A percentile compares a stretch with the other conserved stretches of the same genome.
phyloP scores from a whole-genome alignment of 2,113 vertebrate species.

The Atrichornis clamosus region DNA sequence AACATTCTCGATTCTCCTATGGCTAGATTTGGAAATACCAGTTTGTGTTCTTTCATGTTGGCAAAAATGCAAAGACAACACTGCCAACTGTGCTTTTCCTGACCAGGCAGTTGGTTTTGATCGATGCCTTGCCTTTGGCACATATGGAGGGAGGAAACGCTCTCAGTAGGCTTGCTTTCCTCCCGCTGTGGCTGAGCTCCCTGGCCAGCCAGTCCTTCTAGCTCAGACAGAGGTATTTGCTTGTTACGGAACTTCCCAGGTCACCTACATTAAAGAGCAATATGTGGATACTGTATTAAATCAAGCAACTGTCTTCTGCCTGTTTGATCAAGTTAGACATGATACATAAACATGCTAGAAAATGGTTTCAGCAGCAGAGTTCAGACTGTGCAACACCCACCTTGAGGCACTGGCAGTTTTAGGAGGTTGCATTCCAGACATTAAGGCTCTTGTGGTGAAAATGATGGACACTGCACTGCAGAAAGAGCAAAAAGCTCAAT shows the following conservation, averaged over 20 bases:
- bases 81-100: background rate
- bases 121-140: background rate
- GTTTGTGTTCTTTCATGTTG: background rate
- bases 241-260: background rate
- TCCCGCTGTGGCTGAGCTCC: background rate
- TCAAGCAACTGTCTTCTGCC: background rate
- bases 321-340: background rate
- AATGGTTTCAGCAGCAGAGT: background rate
- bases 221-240: constrained; percentile 3
- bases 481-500: constrained; percentile 4
- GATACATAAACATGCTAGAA: background rate
- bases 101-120: background rate
- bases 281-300: background rate
- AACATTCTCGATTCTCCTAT: background rate
- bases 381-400: background rate
- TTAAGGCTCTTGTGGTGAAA: constrained; percentile 1
- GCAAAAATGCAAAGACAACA: background rate
- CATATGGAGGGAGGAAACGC: background rate
- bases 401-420: background rate
- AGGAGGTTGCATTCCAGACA: constrained; percentile 40
- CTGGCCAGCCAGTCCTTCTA: background rate
- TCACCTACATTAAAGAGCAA: background rate
- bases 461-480: background rate
- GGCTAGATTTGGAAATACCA: background rate
- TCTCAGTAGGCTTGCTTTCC: constrained; percentile 20